Percentiles rank a stretch among this genome's conserved stretches.
Conservation (phyloP, 2,797 vertebrate genomes). For the Sternarchorhynchus goeldii region DNA sequence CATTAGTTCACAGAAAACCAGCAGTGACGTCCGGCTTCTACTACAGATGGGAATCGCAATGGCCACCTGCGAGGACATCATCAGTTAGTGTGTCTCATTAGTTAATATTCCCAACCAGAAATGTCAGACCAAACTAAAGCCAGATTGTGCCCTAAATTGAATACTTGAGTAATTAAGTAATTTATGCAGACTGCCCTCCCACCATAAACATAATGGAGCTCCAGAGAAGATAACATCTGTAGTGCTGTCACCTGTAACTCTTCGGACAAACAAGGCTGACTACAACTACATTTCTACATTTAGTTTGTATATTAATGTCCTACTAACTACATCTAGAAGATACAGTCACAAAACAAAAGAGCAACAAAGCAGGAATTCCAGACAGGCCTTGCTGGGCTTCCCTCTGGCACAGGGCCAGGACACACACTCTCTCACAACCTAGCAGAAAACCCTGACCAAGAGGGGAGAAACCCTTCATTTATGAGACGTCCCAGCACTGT, state of each 20-base stretch:
- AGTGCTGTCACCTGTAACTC: no score
- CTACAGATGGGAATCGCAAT: no score
- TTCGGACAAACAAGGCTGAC: no score
- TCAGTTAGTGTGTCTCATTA: no score
- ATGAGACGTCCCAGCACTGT: no score
- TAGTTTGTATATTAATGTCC: no score
- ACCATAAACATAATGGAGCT: not conserved
- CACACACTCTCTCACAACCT: not conserved
- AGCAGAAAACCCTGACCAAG: slow-evolving; percentile 23
- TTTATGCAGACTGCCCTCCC: no score
- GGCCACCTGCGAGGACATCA: not conserved
- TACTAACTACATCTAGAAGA: not conserved
- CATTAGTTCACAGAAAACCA: not conserved
- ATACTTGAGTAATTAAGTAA: not conserved
- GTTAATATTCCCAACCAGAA: not conserved
- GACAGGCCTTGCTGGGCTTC: slow-evolving; percentile 42
- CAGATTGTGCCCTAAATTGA: not conserved
- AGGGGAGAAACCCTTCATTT: slow-evolving; percentile 1
- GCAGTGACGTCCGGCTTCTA: not conserved
- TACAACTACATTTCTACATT: no score
- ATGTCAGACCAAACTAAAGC: not conserved
- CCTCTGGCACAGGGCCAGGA: slow-evolving; percentile 39
- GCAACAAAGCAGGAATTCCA: slow-evolving; percentile 40
- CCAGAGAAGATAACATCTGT: no score
- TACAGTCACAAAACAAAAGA: slow-evolving; percentile 16